Evolutionary conservation across 2,113 vertebrate species (phyloP).

Genomic region (Cyphomyrus plagiostoma): DNA sequence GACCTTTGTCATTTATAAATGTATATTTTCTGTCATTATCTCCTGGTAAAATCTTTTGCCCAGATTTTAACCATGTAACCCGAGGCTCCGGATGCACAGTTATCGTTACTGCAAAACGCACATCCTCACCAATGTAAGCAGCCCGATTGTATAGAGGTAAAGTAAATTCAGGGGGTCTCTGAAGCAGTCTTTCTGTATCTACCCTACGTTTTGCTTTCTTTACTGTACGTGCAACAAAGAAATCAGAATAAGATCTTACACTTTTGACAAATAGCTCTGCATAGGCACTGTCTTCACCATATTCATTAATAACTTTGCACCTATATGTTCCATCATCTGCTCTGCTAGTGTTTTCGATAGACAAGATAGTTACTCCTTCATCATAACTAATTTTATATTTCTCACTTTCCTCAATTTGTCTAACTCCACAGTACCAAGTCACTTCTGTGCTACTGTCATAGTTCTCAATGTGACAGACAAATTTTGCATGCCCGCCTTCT

Average conservation of each 20-base stretch:
- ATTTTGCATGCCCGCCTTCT: slow-evolving; percentile 79
- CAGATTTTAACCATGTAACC: slow-evolving; percentile 90
- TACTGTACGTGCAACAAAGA: slow-evolving; percentile 77
- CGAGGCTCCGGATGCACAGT: slow-evolving; percentile 96
- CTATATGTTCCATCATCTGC: slow-evolving; percentile 91
- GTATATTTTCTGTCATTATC: slow-evolving; percentile 88
- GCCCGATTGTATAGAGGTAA: slow-evolving; percentile 84
- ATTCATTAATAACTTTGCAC: slow-evolving; percentile 92
- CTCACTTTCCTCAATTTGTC: slow-evolving; percentile 80
- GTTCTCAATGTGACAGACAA: slow-evolving; percentile 86
- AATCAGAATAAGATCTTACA: slow-evolving; percentile 80
- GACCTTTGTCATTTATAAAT: slow-evolving; percentile 86
- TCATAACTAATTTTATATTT: slow-evolving; percentile 90
- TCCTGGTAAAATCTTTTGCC: slow-evolving; percentile 87
- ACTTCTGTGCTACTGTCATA: slow-evolving; percentile 90
- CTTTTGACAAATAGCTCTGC: slow-evolving; percentile 84
- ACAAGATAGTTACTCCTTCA: slow-evolving; percentile 84
- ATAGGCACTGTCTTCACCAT: slow-evolving; percentile 90
- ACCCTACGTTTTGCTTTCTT: slow-evolving; percentile 87
- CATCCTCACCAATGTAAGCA: slow-evolving; percentile 80
- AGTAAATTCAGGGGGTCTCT: slow-evolving; percentile 94
- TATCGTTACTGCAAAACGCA: slow-evolving; percentile 90
- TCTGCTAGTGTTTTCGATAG: slow-evolving; percentile 77
- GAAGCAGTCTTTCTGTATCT: slow-evolving; percentile 83
- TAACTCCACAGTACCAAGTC: slow-evolving; percentile 95